Evolutionary conservation across 2,797 vertebrate species (phyloP), one percentile per base, ranked within the genome.

Genomic region (Aulostomus chinensis): DNA sequence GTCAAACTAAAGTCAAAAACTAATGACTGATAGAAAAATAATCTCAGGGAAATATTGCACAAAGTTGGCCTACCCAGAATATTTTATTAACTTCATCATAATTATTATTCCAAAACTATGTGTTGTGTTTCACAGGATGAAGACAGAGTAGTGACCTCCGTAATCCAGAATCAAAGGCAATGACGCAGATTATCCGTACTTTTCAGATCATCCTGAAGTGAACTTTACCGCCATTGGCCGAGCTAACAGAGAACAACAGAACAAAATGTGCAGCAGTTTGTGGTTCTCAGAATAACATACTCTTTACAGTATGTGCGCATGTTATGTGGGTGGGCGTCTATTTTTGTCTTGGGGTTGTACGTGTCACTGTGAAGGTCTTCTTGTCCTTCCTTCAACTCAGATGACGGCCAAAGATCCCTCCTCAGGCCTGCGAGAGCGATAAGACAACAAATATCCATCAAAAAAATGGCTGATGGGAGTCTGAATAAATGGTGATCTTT

Each of bases 361-460:
- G 32, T 76, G 70, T 82, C 69, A 52, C 59, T 9, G 15, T 57
- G 73, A 84, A 79, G 65, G 77, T 78, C 73, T 51, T 68, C 60
- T 49, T 64, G 78, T 77, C 58, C 67, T 73, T 25, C 58, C 57
- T 53, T 72, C 66, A 63, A 71, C 67, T 64, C 47, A 1, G 43
- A 36, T 28, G 63, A 73, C 34, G 29, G 40, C 56, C 53, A 58
- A 54, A 70, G 58, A 54, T 57, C 60, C 47, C 60, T 58, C 47
- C 46, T 69, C 36, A 3, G 5, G 22, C 37, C 37, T 4, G 9
- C 8, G 9, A 58, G 51, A 55, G 53, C 20, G 47, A 72, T 41
- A 59, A 65, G 28, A 60, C 45, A 14, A 40, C 30, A 68, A 45
- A 39, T 13, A 29, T 11, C 48, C 6, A 10, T 16, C 22, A 37